phyloP scores from a whole-genome alignment of 1,140 invertebrate species.

The Planococcus citri region DNA sequence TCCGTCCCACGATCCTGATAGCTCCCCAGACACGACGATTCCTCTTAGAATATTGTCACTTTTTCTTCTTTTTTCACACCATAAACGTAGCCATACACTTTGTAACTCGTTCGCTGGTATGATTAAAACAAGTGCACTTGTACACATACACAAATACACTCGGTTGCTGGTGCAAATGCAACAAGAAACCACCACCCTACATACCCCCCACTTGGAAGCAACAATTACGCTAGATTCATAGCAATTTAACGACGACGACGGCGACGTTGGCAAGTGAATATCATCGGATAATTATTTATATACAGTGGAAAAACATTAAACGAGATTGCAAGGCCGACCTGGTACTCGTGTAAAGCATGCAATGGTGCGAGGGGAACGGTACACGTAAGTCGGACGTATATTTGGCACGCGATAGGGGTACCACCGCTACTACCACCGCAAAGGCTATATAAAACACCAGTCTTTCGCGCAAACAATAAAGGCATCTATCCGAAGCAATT shows the following conservation, averaged over 20 bases:
- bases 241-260: not conserved
- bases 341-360: not conserved
- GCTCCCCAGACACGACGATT: too few relatives aligned
- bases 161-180: too few relatives aligned
- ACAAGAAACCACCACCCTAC: too few relatives aligned
- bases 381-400: too few relatives aligned
- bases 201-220: not conserved
- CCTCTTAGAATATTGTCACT: too few relatives aligned
- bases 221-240: not conserved
- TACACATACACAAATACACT: too few relatives aligned
- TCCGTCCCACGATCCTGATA: too few relatives aligned
- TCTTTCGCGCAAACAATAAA: not conserved
- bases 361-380: too few relatives aligned
- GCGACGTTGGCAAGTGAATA: not conserved
- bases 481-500: constrained; percentile 15
- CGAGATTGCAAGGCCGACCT: not conserved
- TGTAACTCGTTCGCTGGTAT: too few relatives aligned
- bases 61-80: too few relatives aligned
- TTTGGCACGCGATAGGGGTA: not conserved
- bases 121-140: too few relatives aligned
- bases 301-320: constrained; percentile 3
- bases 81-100: too few relatives aligned
- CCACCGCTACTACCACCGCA: not conserved
- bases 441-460: not conserved
- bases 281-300: not conserved